Evolutionary conservation across 2,888 invertebrate species (phyloP).

Genomic region (Yponomeuta cagnagella): DNA sequence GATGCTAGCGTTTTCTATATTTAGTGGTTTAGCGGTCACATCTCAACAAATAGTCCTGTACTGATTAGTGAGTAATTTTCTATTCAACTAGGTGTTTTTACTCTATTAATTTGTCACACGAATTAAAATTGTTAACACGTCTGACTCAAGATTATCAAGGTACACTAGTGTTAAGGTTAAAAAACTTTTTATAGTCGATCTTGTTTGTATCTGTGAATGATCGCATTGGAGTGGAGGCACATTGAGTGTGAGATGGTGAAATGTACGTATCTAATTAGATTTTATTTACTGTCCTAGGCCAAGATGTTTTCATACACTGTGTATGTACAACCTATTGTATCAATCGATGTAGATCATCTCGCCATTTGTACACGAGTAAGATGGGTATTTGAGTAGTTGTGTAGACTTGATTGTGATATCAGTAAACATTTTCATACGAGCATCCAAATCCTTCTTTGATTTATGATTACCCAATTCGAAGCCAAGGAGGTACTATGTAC

Average conservation of each 20-base stretch:
- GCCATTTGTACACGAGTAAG: slow-evolving; percentile 55
- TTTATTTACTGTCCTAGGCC: slow-evolving; percentile 11
- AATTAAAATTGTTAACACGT: slow-evolving; percentile 9
- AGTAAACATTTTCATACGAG: slow-evolving; percentile 77
- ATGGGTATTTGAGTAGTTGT: slow-evolving; percentile 68
- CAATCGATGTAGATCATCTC: slow-evolving; percentile 53
- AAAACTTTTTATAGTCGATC: slow-evolving; percentile 43
- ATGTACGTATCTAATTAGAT: slow-evolving; percentile 27
- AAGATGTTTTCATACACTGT: not conserved
- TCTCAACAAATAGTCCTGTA: slow-evolving; percentile 41
- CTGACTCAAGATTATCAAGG: slow-evolving; percentile 15
- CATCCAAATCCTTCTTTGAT: slow-evolving; percentile 55
- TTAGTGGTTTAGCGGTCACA: slow-evolving; percentile 8
- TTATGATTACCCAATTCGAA: slow-evolving; percentile 15
- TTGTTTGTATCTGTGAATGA: slow-evolving; percentile 48
- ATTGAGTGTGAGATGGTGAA: slow-evolving; percentile 31
- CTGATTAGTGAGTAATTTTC: slow-evolving; percentile 53
- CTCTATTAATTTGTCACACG: slow-evolving; percentile 13
- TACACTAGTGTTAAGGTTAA: slow-evolving; percentile 40
- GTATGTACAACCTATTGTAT: slow-evolving; percentile 30
- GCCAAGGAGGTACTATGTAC: slow-evolving; percentile 9
- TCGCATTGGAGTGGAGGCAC: slow-evolving; percentile 35
- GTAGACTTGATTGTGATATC: slow-evolving; percentile 76
- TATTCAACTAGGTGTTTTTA: slow-evolving; percentile 31
- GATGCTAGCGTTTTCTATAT: slow-evolving; percentile 1